Evolutionary conservation across 2,888 invertebrate genomes (phyloP), one percentile per base, ranked within the genome.

Genomic region (Xylota sylvarum): DNA sequence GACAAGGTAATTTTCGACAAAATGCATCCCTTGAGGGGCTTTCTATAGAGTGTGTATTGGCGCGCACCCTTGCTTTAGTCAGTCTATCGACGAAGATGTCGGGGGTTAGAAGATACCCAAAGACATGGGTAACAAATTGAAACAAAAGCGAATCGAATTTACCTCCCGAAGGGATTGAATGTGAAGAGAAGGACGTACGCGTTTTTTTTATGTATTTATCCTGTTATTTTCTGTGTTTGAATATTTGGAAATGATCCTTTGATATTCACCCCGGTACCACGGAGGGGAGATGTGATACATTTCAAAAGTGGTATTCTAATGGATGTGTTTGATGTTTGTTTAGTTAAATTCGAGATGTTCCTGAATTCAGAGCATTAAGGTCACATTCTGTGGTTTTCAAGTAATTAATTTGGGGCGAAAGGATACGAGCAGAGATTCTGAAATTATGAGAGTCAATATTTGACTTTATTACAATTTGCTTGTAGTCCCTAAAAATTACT

Each of bases 1-100:
- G 82, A 86, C 86, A 82, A 86, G 86, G 86, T 86, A 86, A 86
- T 86, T 86, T 86, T 86, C 86, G 73, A 86, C 78, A 82, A 86
- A 86, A 82, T 86, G 86, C 86, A 86, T 86, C 86, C 86, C 86
- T 73, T 86, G 56, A 69, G 77, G 86, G 67, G 40, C 48, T 86
- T 82, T 78, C 55, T 56, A 77, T 50, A 46, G 64, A 73, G 69
- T 58, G 72, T 83, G 76, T 73, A 69, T 82, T 73, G 67, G 67
- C 77, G 65, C 81, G 72, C 76, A 77, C 77, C 82, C 77, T 82
- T 62, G 14, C 32, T 78, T 46, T 9, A 12, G 56, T 40, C 12
- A 70, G 50, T 77, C 30, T 50, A 40, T 64, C 55, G 23, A 17
- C 40, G 5, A 27, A 27, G 48, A 9, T 9, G 23, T 23, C 37